These are phyloP conservation scores for Sipha flava DNA, from an alignment of 1,140 invertebrate genomes.

Conservation along the genomic window DNA sequence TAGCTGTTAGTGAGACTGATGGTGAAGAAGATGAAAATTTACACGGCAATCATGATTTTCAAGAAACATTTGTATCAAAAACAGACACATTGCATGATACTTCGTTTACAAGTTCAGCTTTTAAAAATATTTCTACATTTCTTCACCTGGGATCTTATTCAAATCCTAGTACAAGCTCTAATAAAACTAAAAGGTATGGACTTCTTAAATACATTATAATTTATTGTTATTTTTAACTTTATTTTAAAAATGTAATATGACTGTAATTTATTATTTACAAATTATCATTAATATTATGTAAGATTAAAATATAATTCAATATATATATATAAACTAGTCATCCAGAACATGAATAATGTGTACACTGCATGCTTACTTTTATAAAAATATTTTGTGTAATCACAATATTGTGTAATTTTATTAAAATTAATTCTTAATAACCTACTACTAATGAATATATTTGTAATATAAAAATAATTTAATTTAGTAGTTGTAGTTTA, in stretches of 20 bases:
- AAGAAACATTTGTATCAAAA: background rate
- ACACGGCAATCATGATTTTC: background rate
- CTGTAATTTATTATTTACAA: too few relatives aligned
- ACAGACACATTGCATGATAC: conserved; percentile 44
- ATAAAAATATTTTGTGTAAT: too few relatives aligned
- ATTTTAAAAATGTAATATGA: background rate
- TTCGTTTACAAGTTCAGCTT: conserved; percentile 38
- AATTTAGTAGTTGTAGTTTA: too few relatives aligned
- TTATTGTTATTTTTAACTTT: background rate
- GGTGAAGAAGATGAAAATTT: conserved; percentile 51
- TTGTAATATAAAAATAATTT: too few relatives aligned
- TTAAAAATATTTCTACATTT: conserved; percentile 38
- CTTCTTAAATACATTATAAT: background rate
- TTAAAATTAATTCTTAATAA: too few relatives aligned
- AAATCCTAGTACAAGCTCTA: background rate
- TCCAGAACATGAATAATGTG: too few relatives aligned
- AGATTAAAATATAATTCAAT: too few relatives aligned
- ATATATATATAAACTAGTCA: too few relatives aligned
- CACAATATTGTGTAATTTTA: too few relatives aligned
- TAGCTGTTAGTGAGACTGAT: conserved; percentile 71
- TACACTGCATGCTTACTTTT: too few relatives aligned
- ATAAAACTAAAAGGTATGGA: conserved; percentile 15
- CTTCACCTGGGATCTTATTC: conserved; percentile 29
- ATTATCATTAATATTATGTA: too few relatives aligned
- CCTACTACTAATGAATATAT: too few relatives aligned